phyloP scores from a whole-genome alignment of 2,113 vertebrate genomes.

The Triplophysa tibetana region DNA sequence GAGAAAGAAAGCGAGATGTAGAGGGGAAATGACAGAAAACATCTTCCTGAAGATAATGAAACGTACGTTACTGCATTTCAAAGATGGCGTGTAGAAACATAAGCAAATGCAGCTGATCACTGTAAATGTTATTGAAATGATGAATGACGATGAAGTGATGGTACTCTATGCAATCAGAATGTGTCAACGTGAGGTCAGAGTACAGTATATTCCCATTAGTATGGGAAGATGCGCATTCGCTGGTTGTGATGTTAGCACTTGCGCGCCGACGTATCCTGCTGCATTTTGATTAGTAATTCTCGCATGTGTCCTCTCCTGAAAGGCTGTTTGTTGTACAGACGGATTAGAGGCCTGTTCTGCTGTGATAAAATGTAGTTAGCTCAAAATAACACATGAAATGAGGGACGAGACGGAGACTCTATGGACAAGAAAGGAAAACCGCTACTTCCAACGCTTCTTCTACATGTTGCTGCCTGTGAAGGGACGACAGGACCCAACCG shows the following conservation, averaged over 20 bases:
- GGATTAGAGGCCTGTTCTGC: constrained; percentile 60
- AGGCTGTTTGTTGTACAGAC: constrained; percentile 58
- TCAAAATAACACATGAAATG: constrained; percentile 53
- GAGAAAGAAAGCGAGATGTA: constrained; percentile 37
- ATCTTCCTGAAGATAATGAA: constrained; percentile 35
- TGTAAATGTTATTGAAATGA: not conserved
- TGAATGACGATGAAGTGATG: not conserved
- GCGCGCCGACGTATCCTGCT: constrained; percentile 37
- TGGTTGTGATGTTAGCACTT: constrained; percentile 4
- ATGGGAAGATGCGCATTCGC: constrained; percentile 26
- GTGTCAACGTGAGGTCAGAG: constrained; percentile 31
- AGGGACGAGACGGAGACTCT: constrained; percentile 46
- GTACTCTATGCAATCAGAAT: not conserved
- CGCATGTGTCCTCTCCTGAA: constrained; percentile 57
- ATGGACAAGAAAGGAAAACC: constrained; percentile 28
- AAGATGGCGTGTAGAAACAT: constrained; percentile 4
- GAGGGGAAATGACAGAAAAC: constrained; percentile 12
- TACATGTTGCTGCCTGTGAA: constrained; percentile 46
- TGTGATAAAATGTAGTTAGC: constrained; percentile 61
- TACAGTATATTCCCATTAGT: constrained; percentile 28
- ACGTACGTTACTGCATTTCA: not conserved
- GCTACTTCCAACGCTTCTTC: constrained; percentile 33
- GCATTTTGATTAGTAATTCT: constrained; percentile 61
- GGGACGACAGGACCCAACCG: constrained; percentile 21
- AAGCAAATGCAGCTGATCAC: constrained; percentile 2